Evolutionary conservation across 2,113 vertebrate species (phyloP).

Genomic region (Mesocricetus auratus): DNA sequence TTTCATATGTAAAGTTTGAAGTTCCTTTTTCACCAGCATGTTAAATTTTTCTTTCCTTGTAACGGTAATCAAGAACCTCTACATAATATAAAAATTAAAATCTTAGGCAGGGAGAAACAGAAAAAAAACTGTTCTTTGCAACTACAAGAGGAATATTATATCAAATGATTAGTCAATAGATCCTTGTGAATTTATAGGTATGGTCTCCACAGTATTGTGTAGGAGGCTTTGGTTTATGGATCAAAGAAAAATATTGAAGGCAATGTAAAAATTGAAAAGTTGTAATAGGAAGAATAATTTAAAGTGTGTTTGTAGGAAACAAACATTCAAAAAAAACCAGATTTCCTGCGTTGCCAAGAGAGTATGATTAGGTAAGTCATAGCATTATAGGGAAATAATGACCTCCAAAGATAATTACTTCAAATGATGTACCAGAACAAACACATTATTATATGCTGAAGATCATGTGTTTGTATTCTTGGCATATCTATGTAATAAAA

Average conservation of each 20-base stretch:
- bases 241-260: constrained; percentile 53
- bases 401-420: background rate
- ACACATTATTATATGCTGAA: background rate
- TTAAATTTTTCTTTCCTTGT: background rate
- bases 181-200: background rate
- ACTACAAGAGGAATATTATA: background rate
- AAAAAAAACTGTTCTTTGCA: constrained; percentile 19
- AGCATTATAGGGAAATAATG: background rate
- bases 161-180: background rate
- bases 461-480: background rate
- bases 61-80: background rate
- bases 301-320: background rate
- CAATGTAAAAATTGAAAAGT: background rate
- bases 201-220: background rate
- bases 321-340: constrained; percentile 23
- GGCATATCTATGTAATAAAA: constrained; percentile 1
- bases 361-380: background rate
- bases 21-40: constrained; percentile 19
- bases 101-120: background rate
- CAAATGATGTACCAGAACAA: constrained; percentile 3
- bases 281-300: constrained; percentile 29
- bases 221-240: constrained; percentile 11
- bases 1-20: constrained; percentile 20
- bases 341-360: constrained; percentile 21
- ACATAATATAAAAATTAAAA: constrained; percentile 35